Conservation (phyloP, 2,797 vertebrate genomes). For the Podargus strigoides region DNA sequence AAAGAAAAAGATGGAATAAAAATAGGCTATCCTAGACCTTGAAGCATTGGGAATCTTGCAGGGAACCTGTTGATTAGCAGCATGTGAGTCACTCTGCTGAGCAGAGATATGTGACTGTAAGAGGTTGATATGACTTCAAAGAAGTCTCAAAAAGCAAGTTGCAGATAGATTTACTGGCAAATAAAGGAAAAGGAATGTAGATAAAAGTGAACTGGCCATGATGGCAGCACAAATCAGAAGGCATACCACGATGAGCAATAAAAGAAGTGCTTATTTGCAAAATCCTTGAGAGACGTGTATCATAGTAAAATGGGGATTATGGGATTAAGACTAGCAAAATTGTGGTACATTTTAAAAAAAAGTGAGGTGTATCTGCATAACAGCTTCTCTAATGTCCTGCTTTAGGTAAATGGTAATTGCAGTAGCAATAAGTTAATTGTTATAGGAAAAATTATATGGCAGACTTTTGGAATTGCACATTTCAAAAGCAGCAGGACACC, state of each 20-base stretch:
- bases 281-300: not conserved
- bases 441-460: not conserved
- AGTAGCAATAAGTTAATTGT: conserved; percentile 14
- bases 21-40: not conserved
- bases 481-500: not conserved
- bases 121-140: too few relatives aligned
- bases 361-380: not conserved
- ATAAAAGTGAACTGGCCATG: not conserved
- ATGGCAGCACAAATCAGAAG: not conserved
- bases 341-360: not conserved
- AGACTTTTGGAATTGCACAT: not conserved
- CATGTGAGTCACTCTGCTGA: not conserved
- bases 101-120: not conserved
- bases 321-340: not conserved
- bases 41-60: not conserved
- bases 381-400: not conserved
- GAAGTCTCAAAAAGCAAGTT: too few relatives aligned
- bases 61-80: not conserved
- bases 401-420: not conserved
- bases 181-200: too few relatives aligned
- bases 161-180: too few relatives aligned
- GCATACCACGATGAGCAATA: not conserved
- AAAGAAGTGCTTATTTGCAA: not conserved
- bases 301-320: not conserved
- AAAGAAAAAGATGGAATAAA: not conserved